phyloP scores from a whole-genome alignment of 2,888 invertebrate species.

The Drosophila flavopinicola region DNA sequence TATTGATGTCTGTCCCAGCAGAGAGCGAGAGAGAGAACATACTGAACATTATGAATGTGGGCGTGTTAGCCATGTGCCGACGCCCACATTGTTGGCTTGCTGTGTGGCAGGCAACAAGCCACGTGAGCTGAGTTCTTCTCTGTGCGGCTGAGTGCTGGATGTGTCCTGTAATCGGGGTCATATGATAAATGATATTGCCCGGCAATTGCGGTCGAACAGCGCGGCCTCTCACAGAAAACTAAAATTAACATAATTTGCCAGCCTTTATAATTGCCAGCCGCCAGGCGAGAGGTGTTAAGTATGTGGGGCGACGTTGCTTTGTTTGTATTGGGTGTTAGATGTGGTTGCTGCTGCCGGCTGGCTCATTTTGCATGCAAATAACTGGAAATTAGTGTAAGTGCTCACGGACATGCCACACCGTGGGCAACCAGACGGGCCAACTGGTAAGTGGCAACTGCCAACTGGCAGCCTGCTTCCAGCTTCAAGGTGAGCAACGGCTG shows the following conservation, averaged over 20 bases:
- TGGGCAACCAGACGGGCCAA: constrained; percentile 18
- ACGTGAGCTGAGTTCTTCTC: constrained; percentile 1
- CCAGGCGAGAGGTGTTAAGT: constrained; percentile 19
- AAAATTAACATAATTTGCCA: constrained; percentile 67
- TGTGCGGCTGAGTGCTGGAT: constrained; percentile 10
- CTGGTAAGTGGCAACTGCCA: constrained; percentile 3
- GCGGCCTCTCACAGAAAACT: constrained; percentile 31
- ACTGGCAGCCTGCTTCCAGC: constrained; percentile 8
- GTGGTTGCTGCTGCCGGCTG: constrained; percentile 40
- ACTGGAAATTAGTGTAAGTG: constrained; percentile 77
- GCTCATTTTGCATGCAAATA: constrained; percentile 76
- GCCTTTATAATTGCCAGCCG: constrained; percentile 62
- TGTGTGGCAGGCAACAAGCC: constrained; percentile 1
- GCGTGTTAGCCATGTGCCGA: constrained; percentile 17
- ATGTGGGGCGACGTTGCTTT: constrained; percentile 19
- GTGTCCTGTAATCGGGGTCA: constrained; percentile 53
- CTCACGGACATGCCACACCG: constrained; percentile 71
- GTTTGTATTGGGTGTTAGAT: constrained; percentile 20
- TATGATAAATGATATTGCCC: constrained; percentile 61
- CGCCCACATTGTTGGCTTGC: constrained; percentile 12
- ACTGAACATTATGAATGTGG: not conserved
- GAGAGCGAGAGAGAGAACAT: no score
- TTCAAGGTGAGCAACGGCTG: constrained; percentile 37
- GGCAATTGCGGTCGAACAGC: constrained; percentile 48
- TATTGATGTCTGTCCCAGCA: constrained; percentile 43